Conservation (phyloP, 2,888 invertebrate species). For the Orthosia gracilis region DNA sequence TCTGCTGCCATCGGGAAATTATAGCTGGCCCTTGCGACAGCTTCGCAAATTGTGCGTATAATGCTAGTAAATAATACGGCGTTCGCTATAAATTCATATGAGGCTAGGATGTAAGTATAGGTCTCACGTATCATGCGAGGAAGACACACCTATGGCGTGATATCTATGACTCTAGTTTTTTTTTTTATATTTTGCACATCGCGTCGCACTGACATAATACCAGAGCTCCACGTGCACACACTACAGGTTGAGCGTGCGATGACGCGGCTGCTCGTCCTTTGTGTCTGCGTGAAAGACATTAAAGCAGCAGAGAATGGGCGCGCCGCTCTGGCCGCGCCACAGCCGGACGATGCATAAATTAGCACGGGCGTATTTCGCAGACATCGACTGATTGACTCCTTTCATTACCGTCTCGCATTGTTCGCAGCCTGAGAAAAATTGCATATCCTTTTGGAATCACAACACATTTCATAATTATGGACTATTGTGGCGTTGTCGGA, state of each 20-base stretch:
- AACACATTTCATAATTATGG: conserved; percentile 91
- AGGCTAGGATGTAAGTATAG: conserved; percentile 80
- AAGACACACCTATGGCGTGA: conserved; percentile 59
- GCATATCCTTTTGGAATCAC: conserved; percentile 86
- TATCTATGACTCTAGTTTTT: conserved; percentile 44
- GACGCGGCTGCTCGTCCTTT: conserved; percentile 79
- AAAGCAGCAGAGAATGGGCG: conserved; percentile 71
- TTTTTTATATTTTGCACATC: conserved; percentile 48
- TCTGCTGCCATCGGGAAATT: conserved; percentile 90
- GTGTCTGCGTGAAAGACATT: conserved; percentile 79
- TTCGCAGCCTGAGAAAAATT: conserved; percentile 88
- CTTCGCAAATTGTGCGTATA: conserved; percentile 91
- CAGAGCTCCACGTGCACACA: conserved; percentile 29
- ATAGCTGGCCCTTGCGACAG: conserved; percentile 90
- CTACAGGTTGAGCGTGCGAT: conserved; percentile 51
- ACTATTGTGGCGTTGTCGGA: conserved; percentile 89
- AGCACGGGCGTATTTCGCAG: conserved; percentile 84
- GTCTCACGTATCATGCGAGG: conserved; percentile 75
- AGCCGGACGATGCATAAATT: conserved; percentile 84
- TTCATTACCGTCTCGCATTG: conserved; percentile 89
- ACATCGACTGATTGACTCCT: conserved; percentile 90
- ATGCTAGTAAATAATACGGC: conserved; percentile 90
- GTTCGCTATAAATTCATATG: conserved; percentile 87
- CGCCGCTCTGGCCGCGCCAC: conserved; percentile 65
- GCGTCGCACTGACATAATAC: conserved; percentile 52